Conservation (phyloP, 2,888 invertebrate species). For the Napeogenes sylphis region DNA sequence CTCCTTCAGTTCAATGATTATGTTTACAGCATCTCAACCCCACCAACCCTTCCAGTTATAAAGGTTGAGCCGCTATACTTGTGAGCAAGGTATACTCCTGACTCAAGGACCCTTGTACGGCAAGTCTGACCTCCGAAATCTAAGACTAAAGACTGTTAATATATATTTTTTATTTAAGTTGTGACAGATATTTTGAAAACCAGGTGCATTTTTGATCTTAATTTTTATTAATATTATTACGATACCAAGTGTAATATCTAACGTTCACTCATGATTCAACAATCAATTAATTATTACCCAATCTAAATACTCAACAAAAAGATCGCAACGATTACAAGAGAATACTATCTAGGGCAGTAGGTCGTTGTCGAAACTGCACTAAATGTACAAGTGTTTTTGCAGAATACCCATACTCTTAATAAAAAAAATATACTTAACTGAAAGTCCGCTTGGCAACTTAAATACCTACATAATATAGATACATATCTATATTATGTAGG, state of each 20-base stretch:
- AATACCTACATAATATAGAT: background rate
- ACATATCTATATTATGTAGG: too few relatives aligned
- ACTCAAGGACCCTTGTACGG: too few relatives aligned
- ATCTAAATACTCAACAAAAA: constrained; percentile 26
- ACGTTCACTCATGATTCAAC: constrained; percentile 26
- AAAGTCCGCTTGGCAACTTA: too few relatives aligned
- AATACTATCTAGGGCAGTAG: constrained; percentile 24
- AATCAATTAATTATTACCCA: constrained; percentile 28
- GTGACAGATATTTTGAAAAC: too few relatives aligned
- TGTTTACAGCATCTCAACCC: too few relatives aligned
- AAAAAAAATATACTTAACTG: background rate
- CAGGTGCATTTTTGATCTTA: background rate
- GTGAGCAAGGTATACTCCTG: too few relatives aligned
- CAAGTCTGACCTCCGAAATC: too few relatives aligned
- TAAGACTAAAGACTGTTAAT: too few relatives aligned
- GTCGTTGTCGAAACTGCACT: constrained; percentile 26
- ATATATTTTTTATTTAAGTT: too few relatives aligned
- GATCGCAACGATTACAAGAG: constrained; percentile 27
- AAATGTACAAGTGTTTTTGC: background rate
- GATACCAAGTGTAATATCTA: constrained; percentile 21
- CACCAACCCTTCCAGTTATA: too few relatives aligned
- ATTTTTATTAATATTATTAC: constrained; percentile 3
- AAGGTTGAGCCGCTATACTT: too few relatives aligned
- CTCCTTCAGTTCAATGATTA: too few relatives aligned
- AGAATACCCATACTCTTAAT: background rate